phyloP scores from a whole-genome alignment of 2,113 vertebrate species.

The Pyxicephalus adspersus region DNA sequence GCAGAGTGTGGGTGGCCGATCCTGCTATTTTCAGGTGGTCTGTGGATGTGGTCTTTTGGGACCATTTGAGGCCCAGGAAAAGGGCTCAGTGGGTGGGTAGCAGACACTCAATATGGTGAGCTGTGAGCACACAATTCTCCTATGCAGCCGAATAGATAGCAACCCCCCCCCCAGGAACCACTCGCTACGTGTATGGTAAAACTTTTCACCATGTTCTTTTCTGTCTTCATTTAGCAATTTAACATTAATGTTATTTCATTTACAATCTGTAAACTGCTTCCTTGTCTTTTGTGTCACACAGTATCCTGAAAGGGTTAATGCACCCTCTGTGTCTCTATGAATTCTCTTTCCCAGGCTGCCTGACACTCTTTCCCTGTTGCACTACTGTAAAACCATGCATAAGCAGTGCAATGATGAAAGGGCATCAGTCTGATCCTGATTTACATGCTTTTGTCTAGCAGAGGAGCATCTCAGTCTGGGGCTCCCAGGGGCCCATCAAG shows the following conservation, averaged over 20 bases:
- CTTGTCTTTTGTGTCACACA: too few relatives aligned
- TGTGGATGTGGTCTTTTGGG: constrained; percentile 63
- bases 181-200: neutral
- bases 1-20: constrained; percentile 70
- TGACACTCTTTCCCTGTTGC: constrained; percentile 94
- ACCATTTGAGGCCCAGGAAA: constrained; percentile 68
- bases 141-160: neutral
- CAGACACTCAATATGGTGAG: constrained; percentile 58
- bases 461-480: neutral
- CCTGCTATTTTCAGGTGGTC: constrained; percentile 70
- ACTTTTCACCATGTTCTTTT: neutral
- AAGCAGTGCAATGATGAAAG: constrained; percentile 98
- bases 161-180: neutral
- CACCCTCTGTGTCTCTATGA: neutral
- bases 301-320: constrained; percentile 7
- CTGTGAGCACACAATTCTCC: constrained; percentile 22
- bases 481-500: neutral
- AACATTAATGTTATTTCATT: too few relatives aligned
- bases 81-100: constrained; percentile 64
- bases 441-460: neutral
- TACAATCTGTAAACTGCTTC: too few relatives aligned
- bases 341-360: constrained; percentile 65
- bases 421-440: constrained; percentile 78
- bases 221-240: neutral
- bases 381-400: constrained; percentile 85